These are phyloP conservation scores for Ecliptopera silaceata DNA, from an alignment of 2,888 invertebrate species.

Conservation along the genomic window DNA sequence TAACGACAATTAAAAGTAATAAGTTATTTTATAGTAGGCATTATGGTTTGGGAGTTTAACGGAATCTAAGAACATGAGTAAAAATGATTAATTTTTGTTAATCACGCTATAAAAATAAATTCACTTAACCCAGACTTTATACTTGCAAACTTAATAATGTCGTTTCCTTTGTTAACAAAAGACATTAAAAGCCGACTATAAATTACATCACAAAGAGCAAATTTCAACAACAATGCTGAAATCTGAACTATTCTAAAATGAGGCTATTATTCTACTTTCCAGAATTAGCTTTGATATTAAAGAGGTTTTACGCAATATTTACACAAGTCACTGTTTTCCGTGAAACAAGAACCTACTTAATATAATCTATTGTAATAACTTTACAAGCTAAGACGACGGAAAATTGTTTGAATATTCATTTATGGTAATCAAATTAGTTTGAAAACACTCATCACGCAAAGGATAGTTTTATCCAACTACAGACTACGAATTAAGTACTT, in stretches of 20 bases:
- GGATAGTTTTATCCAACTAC: no score
- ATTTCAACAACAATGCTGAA: conserved; percentile 22
- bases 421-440: not conserved
- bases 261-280: conserved; percentile 7
- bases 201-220: conserved; percentile 24
- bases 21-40: no score
- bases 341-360: not conserved
- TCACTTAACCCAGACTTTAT: not conserved
- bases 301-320: conserved; percentile 1
- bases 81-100: not conserved
- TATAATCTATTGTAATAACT: not conserved
- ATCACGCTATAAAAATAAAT: conserved; percentile 1
- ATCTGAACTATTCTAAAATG: conserved; percentile 22
- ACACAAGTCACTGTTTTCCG: not conserved
- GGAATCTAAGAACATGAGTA: not conserved
- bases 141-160: conserved; percentile 17
- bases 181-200: conserved; percentile 21
- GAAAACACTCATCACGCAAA: no score
- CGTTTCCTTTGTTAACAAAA: conserved; percentile 16
- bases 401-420: not conserved
- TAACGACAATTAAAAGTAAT: no score
- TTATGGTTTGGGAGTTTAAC: no score
- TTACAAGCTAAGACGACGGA: not conserved
- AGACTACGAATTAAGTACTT: no score
- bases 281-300: not conserved